phyloP scores from a whole-genome alignment of 2,888 invertebrate genomes.

The Boloria selene region DNA sequence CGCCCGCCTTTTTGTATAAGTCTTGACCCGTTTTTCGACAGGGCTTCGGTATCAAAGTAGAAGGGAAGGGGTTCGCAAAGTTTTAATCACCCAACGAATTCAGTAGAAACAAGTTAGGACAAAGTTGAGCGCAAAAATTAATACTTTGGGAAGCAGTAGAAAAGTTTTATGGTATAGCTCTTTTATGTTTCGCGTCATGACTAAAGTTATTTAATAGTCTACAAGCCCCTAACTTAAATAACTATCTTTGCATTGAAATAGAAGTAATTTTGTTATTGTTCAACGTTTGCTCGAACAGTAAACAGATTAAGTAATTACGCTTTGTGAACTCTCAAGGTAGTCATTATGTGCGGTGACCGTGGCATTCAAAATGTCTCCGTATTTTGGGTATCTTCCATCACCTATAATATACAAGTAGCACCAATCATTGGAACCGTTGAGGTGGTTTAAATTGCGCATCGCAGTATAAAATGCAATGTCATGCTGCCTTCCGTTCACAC shows the following conservation, averaged over 20 bases:
- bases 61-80: slow-evolving; percentile 27
- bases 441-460: slow-evolving; percentile 13
- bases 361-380: slow-evolving; percentile 5
- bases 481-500: slow-evolving; percentile 16
- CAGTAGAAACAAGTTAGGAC: slow-evolving; percentile 29
- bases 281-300: background rate
- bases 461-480: slow-evolving; percentile 23
- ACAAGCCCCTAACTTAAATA: slow-evolving; percentile 21
- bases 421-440: slow-evolving; percentile 10
- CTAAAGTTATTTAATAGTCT: slow-evolving; percentile 27
- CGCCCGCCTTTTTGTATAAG: slow-evolving; percentile 28
- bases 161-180: slow-evolving; percentile 27
- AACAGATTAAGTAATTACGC: slow-evolving; percentile 3
- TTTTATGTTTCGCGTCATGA: slow-evolving; percentile 23
- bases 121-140: slow-evolving; percentile 28
- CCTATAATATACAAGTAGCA: background rate
- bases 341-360: background rate
- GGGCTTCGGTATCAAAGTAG: slow-evolving; percentile 29
- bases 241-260: slow-evolving; percentile 17
- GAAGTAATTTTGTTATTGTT: slow-evolving; percentile 2
- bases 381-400: slow-evolving; percentile 6
- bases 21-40: slow-evolving; percentile 37
- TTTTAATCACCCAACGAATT: slow-evolving; percentile 32
- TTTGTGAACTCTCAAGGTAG: slow-evolving; percentile 4
- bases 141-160: slow-evolving; percentile 25